phyloP scores from a whole-genome alignment of 53 echinoderm and acorn worm genomes.

The Holothuria scabra region DNA sequence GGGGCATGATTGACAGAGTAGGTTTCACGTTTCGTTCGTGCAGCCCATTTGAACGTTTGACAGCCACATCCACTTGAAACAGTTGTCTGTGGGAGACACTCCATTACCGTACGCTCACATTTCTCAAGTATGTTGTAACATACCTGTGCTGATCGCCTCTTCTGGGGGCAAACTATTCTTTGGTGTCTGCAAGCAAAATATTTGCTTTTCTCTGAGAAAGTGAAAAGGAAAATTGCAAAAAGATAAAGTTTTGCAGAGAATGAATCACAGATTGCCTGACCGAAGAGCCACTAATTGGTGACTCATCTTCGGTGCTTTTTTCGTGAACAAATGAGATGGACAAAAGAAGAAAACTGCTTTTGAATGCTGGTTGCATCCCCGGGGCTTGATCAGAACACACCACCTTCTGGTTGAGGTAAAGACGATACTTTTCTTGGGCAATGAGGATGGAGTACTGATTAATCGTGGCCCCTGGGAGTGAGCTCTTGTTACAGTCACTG shows the following conservation, averaged over 20 bases:
- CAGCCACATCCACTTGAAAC: too few relatives aligned
- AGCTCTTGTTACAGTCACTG: conserved; percentile 25
- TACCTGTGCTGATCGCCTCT: conserved; percentile 1
- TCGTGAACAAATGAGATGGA: not conserved
- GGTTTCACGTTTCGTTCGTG: too few relatives aligned
- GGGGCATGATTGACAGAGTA: too few relatives aligned
- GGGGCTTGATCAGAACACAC: conserved; percentile 15
- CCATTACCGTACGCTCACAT: not conserved
- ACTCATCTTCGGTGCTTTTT: conserved; percentile 19
- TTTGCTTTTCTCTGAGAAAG: not conserved
- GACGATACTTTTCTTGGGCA: conserved; percentile 13
- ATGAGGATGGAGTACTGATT: conserved; percentile 1
- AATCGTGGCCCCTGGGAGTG: conserved; percentile 35
- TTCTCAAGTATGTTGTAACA: conserved; percentile 24
- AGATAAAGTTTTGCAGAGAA: not conserved
- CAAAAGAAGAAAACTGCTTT: not conserved
- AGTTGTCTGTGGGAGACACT: too few relatives aligned
- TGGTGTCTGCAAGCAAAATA: not conserved
- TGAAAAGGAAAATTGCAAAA: not conserved
- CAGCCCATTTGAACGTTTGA: too few relatives aligned
- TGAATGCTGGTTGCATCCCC: not conserved
- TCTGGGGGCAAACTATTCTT: not conserved
- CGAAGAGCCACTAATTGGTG: conserved; percentile 16
- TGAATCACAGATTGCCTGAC: conserved; percentile 25
- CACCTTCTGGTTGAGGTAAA: too few relatives aligned